These are phyloP conservation scores for Apostichopus japonicus DNA, from an alignment of 35 echinoderm and acorn worm genomes.

Conservation along the genomic window DNA sequence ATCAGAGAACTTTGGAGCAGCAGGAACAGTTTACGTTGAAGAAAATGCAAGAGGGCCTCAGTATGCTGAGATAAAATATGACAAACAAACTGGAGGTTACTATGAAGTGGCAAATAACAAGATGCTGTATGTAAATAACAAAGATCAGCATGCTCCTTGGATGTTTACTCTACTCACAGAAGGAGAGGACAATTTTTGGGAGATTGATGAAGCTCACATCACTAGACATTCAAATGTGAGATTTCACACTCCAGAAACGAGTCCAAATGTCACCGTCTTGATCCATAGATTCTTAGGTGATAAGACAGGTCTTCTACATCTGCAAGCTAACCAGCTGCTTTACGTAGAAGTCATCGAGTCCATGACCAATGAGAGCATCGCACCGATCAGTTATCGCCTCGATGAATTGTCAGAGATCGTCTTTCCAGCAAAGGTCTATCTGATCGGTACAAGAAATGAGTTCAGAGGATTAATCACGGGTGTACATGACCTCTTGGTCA, in stretches of 20 bases:
- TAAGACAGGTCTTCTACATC: conserved; percentile 75
- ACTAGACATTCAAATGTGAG: conserved; percentile 87
- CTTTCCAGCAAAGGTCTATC: conserved; percentile 76
- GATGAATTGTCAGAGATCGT: conserved; percentile 84
- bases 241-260: conserved; percentile 67
- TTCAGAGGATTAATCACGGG: conserved; percentile 81
- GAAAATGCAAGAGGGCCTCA: conserved; percentile 88
- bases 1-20: conserved; percentile 69
- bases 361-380: conserved; percentile 81
- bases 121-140: conserved; percentile 81
- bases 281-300: conserved; percentile 88
- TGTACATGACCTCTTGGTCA: conserved; percentile 77
- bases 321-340: conserved; percentile 71
- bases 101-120: conserved; percentile 71
- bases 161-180: conserved; percentile 90
- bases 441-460: conserved; percentile 68
- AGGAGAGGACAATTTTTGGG: conserved; percentile 73
- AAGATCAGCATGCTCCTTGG: conserved; percentile 78
- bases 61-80: conserved; percentile 88
- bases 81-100: conserved; percentile 66
- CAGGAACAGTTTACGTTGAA: conserved; percentile 84
- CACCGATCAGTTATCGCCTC: conserved; percentile 82
- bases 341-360: conserved; percentile 90
- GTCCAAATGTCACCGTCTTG: conserved; percentile 83
- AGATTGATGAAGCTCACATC: conserved; percentile 87